These are phyloP conservation scores for Chelonus insularis DNA, from an alignment of 1,140 invertebrate genomes.

Conservation along the genomic window DNA sequence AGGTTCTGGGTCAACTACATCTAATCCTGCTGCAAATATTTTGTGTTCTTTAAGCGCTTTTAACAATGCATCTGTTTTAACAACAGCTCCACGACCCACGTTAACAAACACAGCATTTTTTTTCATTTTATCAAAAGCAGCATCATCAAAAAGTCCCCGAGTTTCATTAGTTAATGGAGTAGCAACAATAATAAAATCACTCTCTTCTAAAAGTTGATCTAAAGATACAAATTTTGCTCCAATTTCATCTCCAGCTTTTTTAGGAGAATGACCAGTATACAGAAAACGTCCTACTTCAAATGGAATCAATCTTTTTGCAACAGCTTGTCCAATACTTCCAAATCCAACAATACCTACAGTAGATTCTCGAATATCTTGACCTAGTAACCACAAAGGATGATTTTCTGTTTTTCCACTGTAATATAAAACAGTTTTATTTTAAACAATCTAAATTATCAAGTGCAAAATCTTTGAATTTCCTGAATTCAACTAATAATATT, in stretches of 20 bases:
- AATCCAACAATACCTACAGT: constrained; percentile 82
- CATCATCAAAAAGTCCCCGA: constrained; percentile 69
- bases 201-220: constrained; percentile 69
- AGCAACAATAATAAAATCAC: constrained; percentile 76
- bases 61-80: constrained; percentile 77
- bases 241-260: constrained; percentile 66
- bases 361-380: constrained; percentile 68
- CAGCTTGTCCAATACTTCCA: constrained; percentile 75
- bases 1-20: constrained; percentile 89
- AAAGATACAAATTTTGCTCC: constrained; percentile 73
- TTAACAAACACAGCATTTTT: constrained; percentile 77
- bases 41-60: constrained; percentile 69
- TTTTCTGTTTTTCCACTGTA: constrained; percentile 67
- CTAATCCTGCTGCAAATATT: constrained; percentile 85
- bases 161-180: constrained; percentile 75
- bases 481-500: too few relatives aligned
- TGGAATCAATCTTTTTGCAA: constrained; percentile 68
- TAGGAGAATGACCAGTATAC: constrained; percentile 69
- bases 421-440: too few relatives aligned
- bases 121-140: constrained; percentile 80
- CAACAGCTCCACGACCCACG: constrained; percentile 73
- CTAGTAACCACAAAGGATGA: constrained; percentile 69
- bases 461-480: background rate
- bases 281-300: constrained; percentile 73
- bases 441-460: too few relatives aligned